Conservation (phyloP, 2,113 vertebrate genomes). For the Pycnonotus jocosus region DNA sequence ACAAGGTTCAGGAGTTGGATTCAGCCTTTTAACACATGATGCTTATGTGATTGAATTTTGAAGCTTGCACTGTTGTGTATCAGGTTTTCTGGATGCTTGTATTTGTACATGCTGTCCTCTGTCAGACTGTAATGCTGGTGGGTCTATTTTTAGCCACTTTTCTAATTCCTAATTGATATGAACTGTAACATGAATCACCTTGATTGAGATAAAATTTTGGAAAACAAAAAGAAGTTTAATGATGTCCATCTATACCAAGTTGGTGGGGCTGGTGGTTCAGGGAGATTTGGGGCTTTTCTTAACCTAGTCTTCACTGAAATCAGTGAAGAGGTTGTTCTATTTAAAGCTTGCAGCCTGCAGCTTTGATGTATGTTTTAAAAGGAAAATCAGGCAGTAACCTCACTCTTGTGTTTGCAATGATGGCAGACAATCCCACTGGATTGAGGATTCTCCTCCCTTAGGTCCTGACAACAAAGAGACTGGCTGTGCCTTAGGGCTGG, state of each 20-base stretch:
- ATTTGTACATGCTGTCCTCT: not conserved
- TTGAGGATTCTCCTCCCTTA: not conserved
- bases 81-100: not conserved
- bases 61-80: not conserved
- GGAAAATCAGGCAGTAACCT: not conserved
- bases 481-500: not conserved
- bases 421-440: not conserved
- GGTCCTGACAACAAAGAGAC: not conserved
- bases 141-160: slow-evolving; percentile 54
- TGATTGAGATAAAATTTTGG: slow-evolving; percentile 48
- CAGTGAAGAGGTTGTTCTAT: not conserved
- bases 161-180: slow-evolving; percentile 22
- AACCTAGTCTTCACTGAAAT: not conserved
- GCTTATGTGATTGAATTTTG: not conserved
- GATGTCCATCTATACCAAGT: not conserved
- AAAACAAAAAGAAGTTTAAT: not conserved
- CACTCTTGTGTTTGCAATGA: not conserved
- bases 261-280: not conserved
- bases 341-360: not conserved
- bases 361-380: not conserved
- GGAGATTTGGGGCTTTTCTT: not conserved
- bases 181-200: slow-evolving; percentile 21
- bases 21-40: not conserved
- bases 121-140: not conserved
- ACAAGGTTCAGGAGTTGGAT: not conserved